Base-by-base conservation (phyloP, 2,888 invertebrate species). In the Tupiocoris notatus region DNA sequence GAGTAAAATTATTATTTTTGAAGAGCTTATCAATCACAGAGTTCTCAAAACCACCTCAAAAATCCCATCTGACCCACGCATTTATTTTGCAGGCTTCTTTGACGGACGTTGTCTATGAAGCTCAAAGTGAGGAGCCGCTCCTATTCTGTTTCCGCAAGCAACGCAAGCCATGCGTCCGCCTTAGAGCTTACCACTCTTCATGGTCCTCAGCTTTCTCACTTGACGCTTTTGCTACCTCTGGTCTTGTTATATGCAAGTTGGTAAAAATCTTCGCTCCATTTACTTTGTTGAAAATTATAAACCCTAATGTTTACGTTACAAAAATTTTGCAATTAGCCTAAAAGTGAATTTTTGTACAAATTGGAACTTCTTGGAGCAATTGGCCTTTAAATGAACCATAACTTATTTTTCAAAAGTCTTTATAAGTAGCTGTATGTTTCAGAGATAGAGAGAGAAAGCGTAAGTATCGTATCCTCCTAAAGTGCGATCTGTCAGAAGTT, bases 181-280 rank as follows among this genome's bases (percentile, higher is more conserved):
- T 88, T 79, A 84, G 87, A 79, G 89, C 88, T 0, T 88, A 89
- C 82, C 88, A 89, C 79, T 89, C 89, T 0, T 88, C 88, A 79
- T 89, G 89, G 89, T 89, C 89, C 0, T 86, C 88, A 62, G 87
- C 89, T 54, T 88, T 89, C 81, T 86, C 87, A 12, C 82, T 88
- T 79, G 91, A 92, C 81, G 90, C 91, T 7, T 89, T 91, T 65
- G 91, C 90, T 65, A 91, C 91, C 77, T 90, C 90, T 78, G 93
- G 93, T 2, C 86, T 93, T 64, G 88, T 93, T 7, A 84, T 86
- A 77, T 82, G 82, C 80, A 81, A 81, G 82, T 82, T 62, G 63
- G 79, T 78, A 24, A 62, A 39, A 39, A 39, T 39, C 39, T 39
- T 39, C 39, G 39, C 59, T 17, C 59, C 23, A 16, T 21, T n/a